A percentile compares a stretch with the other conserved stretches of the same genome.
Evolutionary conservation across 2,888 invertebrate genomes (phyloP).

Genomic region (Ornithoptera priamus): DNA sequence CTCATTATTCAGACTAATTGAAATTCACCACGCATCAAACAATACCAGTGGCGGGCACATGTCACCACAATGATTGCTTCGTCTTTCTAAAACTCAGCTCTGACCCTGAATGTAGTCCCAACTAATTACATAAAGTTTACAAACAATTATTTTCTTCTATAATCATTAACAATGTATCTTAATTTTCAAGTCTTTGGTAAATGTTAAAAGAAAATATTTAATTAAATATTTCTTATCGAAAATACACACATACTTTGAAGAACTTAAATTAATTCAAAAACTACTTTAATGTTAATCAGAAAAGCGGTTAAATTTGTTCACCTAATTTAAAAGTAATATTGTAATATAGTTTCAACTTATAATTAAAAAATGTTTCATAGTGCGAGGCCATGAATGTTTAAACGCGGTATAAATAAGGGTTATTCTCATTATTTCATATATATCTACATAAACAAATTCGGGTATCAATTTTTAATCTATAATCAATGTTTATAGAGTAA

Average conservation of each 20-base stretch:
- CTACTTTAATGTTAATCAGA: too few relatives aligned
- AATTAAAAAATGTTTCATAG: not conserved
- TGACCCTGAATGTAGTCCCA: not conserved
- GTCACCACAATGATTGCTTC: not conserved
- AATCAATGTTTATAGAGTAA: not conserved
- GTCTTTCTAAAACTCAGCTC: not conserved
- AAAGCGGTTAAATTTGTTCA: too few relatives aligned
- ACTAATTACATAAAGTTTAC: too few relatives aligned
- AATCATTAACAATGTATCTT: not conserved
- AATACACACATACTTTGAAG: too few relatives aligned
- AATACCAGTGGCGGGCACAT: not conserved
- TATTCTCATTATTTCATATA: not conserved
- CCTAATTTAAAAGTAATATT: too few relatives aligned
- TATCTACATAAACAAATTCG: not conserved
- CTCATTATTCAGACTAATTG: slow-evolving; percentile 9
- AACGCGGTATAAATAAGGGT: not conserved
- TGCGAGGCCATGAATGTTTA: not conserved
- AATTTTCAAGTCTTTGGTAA: too few relatives aligned
- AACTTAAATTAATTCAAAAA: too few relatives aligned
- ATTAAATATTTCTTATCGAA: too few relatives aligned
- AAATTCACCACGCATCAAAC: slow-evolving; percentile 6
- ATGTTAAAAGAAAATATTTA: too few relatives aligned
- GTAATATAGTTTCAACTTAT: not conserved
- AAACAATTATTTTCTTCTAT: not conserved
- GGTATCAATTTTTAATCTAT: not conserved